These are phyloP conservation scores for Anoncus sp. DNA, from an alignment of 2,888 invertebrate species.

Conservation along the genomic window DNA sequence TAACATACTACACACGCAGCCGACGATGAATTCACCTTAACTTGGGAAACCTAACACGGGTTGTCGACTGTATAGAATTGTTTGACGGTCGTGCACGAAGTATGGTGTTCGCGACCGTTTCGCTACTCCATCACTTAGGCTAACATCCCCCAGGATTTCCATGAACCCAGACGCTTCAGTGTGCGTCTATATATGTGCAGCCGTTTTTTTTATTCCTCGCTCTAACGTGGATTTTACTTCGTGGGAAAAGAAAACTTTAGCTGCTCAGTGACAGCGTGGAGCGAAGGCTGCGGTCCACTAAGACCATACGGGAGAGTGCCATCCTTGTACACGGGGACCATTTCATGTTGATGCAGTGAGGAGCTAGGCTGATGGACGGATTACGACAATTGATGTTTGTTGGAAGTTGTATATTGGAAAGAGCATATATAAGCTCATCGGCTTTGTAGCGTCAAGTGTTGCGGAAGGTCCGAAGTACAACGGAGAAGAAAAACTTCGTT, in stretches of 20 bases:
- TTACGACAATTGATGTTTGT: constrained; percentile 41
- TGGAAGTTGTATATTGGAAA: constrained; percentile 18
- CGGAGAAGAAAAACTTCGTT: constrained; percentile 5
- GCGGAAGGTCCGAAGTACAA: neutral
- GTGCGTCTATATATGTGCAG: neutral
- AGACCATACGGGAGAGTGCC: neutral
- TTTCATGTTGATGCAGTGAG: constrained; percentile 42
- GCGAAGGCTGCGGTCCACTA: constrained; percentile 11
- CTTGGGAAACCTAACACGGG: neutral
- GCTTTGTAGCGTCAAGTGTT: neutral
- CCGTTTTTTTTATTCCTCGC: constrained; percentile 12
- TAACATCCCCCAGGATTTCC: constrained; percentile 73
- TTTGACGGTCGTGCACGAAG: constrained; percentile 21
- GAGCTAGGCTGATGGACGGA: constrained; percentile 39
- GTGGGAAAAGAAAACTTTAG: constrained; percentile 58
- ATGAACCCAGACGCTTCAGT: constrained; percentile 46
- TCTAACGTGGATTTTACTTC: constrained; percentile 41
- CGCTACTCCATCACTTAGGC: constrained; percentile 79
- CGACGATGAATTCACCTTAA: constrained; percentile 28
- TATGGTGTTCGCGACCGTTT: constrained; percentile 41
- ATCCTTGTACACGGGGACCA: constrained; percentile 1
- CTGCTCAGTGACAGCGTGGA: constrained; percentile 1
- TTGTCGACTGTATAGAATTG: constrained; percentile 1
- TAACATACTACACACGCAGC: constrained; percentile 4
- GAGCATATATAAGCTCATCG: constrained; percentile 17